Evolutionary conservation across 2,113 vertebrate species (phyloP).

Genomic region (Lophura nycthemera): DNA sequence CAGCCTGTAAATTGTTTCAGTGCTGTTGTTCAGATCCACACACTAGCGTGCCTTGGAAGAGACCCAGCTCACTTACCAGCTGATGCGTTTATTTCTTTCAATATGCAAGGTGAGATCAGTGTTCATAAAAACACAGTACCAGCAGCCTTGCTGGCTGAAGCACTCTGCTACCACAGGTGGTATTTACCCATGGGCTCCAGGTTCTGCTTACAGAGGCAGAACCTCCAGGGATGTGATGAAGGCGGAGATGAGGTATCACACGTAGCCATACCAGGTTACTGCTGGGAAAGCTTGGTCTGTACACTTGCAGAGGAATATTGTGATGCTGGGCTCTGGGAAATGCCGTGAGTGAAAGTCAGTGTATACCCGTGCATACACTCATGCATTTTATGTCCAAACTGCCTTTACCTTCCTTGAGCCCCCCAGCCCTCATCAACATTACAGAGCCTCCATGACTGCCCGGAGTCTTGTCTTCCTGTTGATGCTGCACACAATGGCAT

Average conservation of each 20-base stretch:
- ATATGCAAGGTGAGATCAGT: conserved; percentile 30
- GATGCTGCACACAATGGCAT: neutral
- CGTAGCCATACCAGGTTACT: fast-evolving
- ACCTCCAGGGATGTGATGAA: neutral
- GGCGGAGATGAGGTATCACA: neutral
- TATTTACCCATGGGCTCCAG: neutral
- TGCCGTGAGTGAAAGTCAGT: neutral
- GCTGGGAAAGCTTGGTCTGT: neutral
- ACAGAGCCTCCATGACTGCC: neutral
- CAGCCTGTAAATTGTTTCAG: conserved; percentile 37
- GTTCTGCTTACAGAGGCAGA: neutral
- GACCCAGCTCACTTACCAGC: neutral
- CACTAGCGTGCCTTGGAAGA: conserved; percentile 6
- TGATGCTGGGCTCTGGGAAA: neutral
- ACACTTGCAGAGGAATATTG: neutral
- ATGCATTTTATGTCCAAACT: neutral
- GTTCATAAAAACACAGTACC: neutral
- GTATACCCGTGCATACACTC: neutral
- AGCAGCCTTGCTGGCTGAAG: conserved; percentile 2
- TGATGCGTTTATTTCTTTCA: conserved; percentile 17
- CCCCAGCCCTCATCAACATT: neutral
- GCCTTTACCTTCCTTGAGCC: neutral
- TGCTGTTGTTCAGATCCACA: neutral
- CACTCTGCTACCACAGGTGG: neutral
- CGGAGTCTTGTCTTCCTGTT: neutral